These are phyloP conservation scores for Corynorhinus townsendii DNA, from an alignment of 2,113 vertebrate genomes.

Conservation along the genomic window DNA sequence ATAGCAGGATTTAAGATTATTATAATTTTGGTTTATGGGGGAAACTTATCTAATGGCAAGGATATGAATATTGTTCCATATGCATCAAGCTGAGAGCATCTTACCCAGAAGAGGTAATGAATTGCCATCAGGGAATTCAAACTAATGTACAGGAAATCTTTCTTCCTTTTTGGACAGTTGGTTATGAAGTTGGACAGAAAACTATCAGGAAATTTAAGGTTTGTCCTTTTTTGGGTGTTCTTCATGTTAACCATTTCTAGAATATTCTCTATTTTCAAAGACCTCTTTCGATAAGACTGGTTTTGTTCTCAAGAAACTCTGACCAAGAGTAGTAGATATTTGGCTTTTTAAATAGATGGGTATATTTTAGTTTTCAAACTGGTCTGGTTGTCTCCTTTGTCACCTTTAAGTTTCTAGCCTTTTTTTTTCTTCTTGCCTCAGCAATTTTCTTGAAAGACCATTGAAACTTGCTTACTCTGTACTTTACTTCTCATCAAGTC, in stretches of 20 bases:
- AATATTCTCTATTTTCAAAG: not conserved
- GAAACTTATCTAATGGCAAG: not conserved
- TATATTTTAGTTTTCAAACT: not conserved
- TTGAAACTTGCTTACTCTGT: not conserved
- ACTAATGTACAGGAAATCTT: not conserved
- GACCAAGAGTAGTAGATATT: not conserved
- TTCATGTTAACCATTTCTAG: not conserved
- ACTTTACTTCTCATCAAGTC: not conserved
- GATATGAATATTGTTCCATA: not conserved
- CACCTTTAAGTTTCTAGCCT: not conserved
- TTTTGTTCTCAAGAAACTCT: not conserved
- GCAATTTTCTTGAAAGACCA: not conserved
- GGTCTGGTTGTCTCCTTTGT: not conserved
- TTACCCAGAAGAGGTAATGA: not conserved
- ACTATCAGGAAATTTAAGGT: not conserved
- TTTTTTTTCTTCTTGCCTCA: not conserved
- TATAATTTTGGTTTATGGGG: not conserved
- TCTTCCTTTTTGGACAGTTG: not conserved
- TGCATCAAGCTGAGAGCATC: not conserved
- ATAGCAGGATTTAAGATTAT: not conserved
- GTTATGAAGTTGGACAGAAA: not conserved
- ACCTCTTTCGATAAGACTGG: not conserved
- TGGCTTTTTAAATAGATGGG: not conserved
- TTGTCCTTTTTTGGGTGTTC: not conserved
- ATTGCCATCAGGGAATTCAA: not conserved